A percentile compares a stretch with the other conserved stretches of the same genome.
These are phyloP conservation scores for Cheilosia scutellata DNA, from an alignment of 2,888 invertebrate species.

Conservation along the genomic window DNA sequence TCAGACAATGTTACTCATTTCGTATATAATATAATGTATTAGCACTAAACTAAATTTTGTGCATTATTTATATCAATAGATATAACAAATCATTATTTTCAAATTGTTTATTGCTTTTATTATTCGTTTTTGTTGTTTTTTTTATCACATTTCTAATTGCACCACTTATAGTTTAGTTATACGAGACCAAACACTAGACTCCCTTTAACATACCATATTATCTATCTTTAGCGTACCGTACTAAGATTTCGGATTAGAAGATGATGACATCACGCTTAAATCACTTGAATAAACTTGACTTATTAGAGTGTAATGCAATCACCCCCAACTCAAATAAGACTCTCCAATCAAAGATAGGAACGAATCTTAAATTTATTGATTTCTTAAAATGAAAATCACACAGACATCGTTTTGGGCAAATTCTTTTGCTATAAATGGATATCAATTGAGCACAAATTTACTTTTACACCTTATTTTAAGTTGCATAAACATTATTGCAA, in stretches of 20 bases:
- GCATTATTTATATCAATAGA: too few relatives aligned
- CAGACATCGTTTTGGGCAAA: slow-evolving; percentile 19
- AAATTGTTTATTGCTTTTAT: too few relatives aligned
- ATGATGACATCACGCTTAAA: slow-evolving; percentile 59
- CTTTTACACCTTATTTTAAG: slow-evolving; percentile 1
- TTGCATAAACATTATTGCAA: slow-evolving; percentile 19
- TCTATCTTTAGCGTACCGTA: slow-evolving; percentile 5
- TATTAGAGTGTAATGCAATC: slow-evolving; percentile 52
- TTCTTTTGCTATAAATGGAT: slow-evolving; percentile 26
- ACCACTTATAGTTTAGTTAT: not conserved
- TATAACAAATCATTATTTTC: too few relatives aligned
- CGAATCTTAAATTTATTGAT: slow-evolving; percentile 70
- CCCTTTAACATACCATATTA: not conserved
- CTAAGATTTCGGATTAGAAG: slow-evolving; percentile 32
- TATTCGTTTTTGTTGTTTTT: too few relatives aligned
- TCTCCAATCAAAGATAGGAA: slow-evolving; percentile 29
- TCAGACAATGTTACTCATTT: not conserved
- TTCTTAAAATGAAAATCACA: slow-evolving; percentile 60
- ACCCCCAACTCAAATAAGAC: slow-evolving; percentile 36
- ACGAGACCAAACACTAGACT: not conserved
- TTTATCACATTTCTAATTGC: not conserved
- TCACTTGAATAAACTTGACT: slow-evolving; percentile 46
- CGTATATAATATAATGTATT: too few relatives aligned
- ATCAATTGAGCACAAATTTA: slow-evolving; percentile 21
- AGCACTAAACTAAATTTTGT: too few relatives aligned